A percentile compares a stretch with the other conserved stretches of the same genome.
Conservation (phyloP, 2,797 vertebrate genomes). For the Octomys mimax region DNA sequence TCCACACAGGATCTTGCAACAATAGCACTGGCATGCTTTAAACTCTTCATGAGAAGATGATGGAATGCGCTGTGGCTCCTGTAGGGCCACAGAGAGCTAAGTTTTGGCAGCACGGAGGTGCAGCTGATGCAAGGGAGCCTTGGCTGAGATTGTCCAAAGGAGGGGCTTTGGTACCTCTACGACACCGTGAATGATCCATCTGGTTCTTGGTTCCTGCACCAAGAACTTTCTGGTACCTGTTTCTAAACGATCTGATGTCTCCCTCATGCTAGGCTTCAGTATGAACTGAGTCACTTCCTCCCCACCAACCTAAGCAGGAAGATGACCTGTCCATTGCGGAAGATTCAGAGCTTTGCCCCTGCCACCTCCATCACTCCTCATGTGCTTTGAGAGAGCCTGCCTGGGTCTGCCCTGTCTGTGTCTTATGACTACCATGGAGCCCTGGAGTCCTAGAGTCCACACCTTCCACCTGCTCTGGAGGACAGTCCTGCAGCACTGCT, state of each 20-base stretch:
- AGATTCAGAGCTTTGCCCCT: background rate
- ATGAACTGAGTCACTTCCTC: background rate
- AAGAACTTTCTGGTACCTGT: background rate
- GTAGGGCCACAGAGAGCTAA: background rate
- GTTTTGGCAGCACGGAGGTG: background rate
- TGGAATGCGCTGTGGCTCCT: accelerated
- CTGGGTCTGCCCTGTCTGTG: background rate
- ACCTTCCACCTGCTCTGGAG: background rate
- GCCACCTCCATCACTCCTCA: background rate
- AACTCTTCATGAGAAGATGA: background rate
- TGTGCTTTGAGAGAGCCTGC: background rate
- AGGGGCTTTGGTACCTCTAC: background rate
- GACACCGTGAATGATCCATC: background rate
- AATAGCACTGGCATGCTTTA: background rate
- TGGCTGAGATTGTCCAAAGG: background rate
- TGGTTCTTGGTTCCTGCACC: background rate
- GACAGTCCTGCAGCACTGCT: conserved; percentile 46
- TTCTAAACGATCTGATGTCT: background rate
- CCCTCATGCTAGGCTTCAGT: background rate
- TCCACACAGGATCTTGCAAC: background rate
- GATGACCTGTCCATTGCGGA: background rate
- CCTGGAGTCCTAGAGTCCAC: background rate
- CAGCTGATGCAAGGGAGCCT: background rate
- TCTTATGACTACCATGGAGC: too few species aligned
- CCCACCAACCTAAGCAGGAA: background rate